These are phyloP conservation scores for Microplitis deprimator DNA, from an alignment of 2,888 invertebrate species.

Conservation along the genomic window DNA sequence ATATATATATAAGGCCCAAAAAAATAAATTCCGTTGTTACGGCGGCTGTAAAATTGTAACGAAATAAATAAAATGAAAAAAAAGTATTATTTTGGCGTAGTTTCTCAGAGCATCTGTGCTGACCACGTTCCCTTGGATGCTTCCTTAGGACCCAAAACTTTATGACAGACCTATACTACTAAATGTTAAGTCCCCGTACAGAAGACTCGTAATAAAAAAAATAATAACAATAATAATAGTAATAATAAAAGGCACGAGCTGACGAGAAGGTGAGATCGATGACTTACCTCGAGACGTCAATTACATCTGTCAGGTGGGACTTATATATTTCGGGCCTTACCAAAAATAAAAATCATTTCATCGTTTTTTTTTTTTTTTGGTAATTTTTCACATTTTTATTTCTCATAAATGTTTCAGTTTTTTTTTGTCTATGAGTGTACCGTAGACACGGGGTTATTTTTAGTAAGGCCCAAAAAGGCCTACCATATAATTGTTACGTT, in stretches of 20 bases:
- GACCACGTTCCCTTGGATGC: constrained; percentile 34
- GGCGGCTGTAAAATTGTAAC: constrained; percentile 46
- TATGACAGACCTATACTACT: constrained; percentile 28
- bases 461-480: constrained; percentile 52
- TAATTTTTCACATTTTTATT: constrained; percentile 22
- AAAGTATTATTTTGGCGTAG: constrained; percentile 29
- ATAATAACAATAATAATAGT: background rate
- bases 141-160: constrained; percentile 39
- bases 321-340: background rate
- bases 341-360: background rate
- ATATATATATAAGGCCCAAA: constrained; percentile 43
- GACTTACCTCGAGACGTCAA: constrained; percentile 15
- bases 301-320: constrained; percentile 5
- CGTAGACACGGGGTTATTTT: constrained; percentile 1
- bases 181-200: background rate
- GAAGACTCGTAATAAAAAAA: constrained; percentile 6
- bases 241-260: constrained; percentile 25
- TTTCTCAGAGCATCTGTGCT: constrained; percentile 23
- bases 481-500: constrained; percentile 71
- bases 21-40: constrained; percentile 60
- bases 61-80: constrained; percentile 8
- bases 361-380: constrained; percentile 39
- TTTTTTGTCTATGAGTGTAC: constrained; percentile 5
- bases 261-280: background rate
- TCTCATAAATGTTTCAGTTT: background rate